These are phyloP conservation scores for Drusus annulatus DNA, from an alignment of 1,140 invertebrate genomes.

Conservation along the genomic window DNA sequence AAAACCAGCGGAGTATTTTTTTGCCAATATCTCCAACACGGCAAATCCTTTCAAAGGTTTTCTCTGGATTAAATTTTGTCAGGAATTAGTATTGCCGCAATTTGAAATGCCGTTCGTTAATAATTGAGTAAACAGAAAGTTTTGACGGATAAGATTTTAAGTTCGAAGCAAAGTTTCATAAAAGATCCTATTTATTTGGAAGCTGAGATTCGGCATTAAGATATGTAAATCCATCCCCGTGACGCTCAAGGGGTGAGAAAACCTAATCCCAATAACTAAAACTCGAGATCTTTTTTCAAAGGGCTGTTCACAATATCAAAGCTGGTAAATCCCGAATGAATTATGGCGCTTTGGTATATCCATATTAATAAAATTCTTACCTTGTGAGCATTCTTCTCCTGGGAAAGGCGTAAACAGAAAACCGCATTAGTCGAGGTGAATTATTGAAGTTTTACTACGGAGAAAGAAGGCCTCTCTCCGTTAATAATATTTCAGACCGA, in stretches of 20 bases:
- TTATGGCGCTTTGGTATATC: conserved; percentile 11
- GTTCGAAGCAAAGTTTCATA: conserved; percentile 18
- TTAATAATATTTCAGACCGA: conserved; percentile 6
- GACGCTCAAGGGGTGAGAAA: conserved; percentile 16
- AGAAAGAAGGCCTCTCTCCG: neutral
- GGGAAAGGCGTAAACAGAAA: conserved; percentile 46
- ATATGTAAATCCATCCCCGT: conserved; percentile 47
- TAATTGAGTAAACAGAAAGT: conserved; percentile 4
- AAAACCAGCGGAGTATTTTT: too few species aligned
- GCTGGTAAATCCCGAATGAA: conserved; percentile 36
- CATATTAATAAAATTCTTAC: conserved; percentile 48
- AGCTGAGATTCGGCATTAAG: conserved; percentile 41
- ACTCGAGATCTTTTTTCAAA: conserved; percentile 20
- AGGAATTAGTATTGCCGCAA: neutral
- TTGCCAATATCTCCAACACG: too few species aligned
- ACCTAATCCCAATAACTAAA: conserved; percentile 31
- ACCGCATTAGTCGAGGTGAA: conserved; percentile 17
- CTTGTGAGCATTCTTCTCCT: conserved; percentile 43
- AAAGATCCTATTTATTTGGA: conserved; percentile 38
- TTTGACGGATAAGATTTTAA: conserved; percentile 9
- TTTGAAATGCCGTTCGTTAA: conserved; percentile 7
- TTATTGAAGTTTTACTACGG: conserved; percentile 3
- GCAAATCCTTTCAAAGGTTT: neutral
- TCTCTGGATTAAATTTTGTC: neutral
- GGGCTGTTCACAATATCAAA: conserved; percentile 16